A percentile compares a stretch with the other conserved stretches of the same genome.
phyloP scores from a whole-genome alignment of 2,797 vertebrate genomes.

The Diceros bicornis region DNA sequence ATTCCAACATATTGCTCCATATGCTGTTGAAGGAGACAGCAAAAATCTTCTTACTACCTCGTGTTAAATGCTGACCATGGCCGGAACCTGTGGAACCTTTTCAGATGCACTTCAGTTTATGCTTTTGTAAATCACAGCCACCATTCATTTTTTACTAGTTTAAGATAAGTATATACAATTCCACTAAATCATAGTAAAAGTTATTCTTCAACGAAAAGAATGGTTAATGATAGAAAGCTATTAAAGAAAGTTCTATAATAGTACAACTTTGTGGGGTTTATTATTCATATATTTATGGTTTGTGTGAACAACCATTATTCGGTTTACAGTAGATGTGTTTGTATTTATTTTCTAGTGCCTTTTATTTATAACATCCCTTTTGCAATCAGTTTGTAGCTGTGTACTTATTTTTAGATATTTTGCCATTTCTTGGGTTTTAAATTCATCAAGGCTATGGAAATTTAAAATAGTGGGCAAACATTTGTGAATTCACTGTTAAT shows the following conservation, averaged over 20 bases:
- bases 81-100: not conserved
- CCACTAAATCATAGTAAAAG: slow-evolving; percentile 40
- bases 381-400: slow-evolving; percentile 29
- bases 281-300: not conserved
- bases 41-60: not conserved
- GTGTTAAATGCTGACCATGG: not conserved
- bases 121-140: not conserved
- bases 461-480: slow-evolving; percentile 38
- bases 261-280: slow-evolving; percentile 26
- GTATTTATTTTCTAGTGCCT: slow-evolving; percentile 45
- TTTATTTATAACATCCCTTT: slow-evolving; percentile 58
- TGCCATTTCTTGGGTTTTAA: slow-evolving; percentile 68
- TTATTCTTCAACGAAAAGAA: slow-evolving; percentile 38
- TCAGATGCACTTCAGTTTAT: not conserved
- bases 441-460: slow-evolving; percentile 58
- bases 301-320: slow-evolving; percentile 20
- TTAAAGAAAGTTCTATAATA: slow-evolving; percentile 34
- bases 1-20: slow-evolving; percentile 92
- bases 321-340: slow-evolving; percentile 39
- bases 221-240: slow-evolving; percentile 71
- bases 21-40: slow-evolving; percentile 84
- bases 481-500: slow-evolving; percentile 69
- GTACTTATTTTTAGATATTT: slow-evolving; percentile 33
- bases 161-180: not conserved
- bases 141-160: not conserved